phyloP scores from a whole-genome alignment of 2,797 vertebrate species.

The Eupleurogrammus muticus region DNA sequence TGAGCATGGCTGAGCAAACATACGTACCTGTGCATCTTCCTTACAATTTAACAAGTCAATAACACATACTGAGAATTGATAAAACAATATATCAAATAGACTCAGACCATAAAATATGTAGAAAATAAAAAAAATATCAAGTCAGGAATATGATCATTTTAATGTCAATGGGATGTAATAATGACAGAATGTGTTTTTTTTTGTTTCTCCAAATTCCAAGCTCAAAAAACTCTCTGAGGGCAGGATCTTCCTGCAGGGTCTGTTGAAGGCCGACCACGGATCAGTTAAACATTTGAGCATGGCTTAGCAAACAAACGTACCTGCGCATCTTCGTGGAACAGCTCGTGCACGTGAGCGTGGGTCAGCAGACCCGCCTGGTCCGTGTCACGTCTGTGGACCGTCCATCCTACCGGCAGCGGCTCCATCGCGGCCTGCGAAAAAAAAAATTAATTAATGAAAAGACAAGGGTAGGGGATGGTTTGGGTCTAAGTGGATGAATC shows the following conservation, averaged over 20 bases:
- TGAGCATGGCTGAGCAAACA: not conserved
- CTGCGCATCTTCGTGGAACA: conserved; percentile 96
- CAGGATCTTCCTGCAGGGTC: not conserved
- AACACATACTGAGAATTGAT: too few species aligned
- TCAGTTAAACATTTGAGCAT: not conserved
- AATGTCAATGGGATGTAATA: too few species aligned
- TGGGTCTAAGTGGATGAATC: too few species aligned
- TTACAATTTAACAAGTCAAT: too few species aligned
- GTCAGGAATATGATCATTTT: too few species aligned
- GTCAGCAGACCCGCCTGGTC: conserved; percentile 30
- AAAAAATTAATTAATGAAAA: too few species aligned
- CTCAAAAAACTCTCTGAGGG: not conserved
- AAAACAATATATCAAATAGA: too few species aligned
- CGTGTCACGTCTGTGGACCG: conserved; percentile 35
- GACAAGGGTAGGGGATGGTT: too few species aligned
- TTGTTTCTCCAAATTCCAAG: too few species aligned
- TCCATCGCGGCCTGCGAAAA: conserved; percentile 69
- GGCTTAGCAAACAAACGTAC: conserved; percentile 67
- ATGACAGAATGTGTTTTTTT: too few species aligned
- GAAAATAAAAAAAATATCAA: too few species aligned
- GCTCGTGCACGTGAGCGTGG: conserved; percentile 84
- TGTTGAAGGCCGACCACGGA: not conserved
- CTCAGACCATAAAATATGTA: too few species aligned
- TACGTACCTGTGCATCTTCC: conserved; percentile 92
- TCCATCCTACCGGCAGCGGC: conserved; percentile 48